Evolutionary conservation across 1,140 invertebrate species (phyloP).

Genomic region (Charaxes varanes): DNA sequence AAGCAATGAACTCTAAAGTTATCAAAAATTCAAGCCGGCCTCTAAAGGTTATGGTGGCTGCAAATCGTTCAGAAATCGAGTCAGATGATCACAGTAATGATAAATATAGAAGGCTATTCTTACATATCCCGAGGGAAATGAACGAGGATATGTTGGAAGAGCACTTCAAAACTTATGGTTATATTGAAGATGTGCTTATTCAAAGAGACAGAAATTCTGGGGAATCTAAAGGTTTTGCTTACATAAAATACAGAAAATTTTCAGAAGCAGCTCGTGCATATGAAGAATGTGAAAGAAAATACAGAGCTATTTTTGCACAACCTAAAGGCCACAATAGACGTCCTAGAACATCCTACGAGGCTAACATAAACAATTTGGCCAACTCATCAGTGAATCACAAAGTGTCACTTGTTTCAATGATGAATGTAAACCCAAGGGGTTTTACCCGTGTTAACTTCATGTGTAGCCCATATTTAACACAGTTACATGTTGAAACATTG

Average conservation of each 20-base stretch:
- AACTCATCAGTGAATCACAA: slow-evolving; percentile 19
- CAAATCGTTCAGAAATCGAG: slow-evolving; percentile 81
- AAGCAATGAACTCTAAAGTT: slow-evolving; percentile 89
- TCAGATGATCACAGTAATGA: slow-evolving; percentile 85
- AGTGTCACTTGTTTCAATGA: slow-evolving; percentile 32
- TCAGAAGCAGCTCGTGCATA: slow-evolving; percentile 91
- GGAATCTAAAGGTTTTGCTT: slow-evolving; percentile 92
- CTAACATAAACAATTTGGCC: slow-evolving; percentile 36
- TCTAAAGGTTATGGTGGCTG: slow-evolving; percentile 92
- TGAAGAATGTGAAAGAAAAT: slow-evolving; percentile 90
- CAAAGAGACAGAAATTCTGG: slow-evolving; percentile 88
- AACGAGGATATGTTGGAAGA: slow-evolving; percentile 86
- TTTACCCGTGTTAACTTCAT: slow-evolving; percentile 41
- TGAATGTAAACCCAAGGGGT: slow-evolving; percentile 35
- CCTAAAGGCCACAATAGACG: slow-evolving; percentile 73
- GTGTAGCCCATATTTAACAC: slow-evolving; percentile 40
- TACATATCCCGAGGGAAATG: slow-evolving; percentile 87
- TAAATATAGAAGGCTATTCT: slow-evolving; percentile 87
- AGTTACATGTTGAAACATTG: slow-evolving; percentile 34
- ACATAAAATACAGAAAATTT: slow-evolving; percentile 88
- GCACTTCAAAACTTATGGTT: slow-evolving; percentile 87
- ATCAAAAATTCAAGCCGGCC: slow-evolving; percentile 82
- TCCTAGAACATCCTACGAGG: slow-evolving; percentile 38
- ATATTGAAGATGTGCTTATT: slow-evolving; percentile 87
- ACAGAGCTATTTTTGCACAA: slow-evolving; percentile 93